Evolutionary conservation across 2,888 invertebrate genomes (phyloP).

Genomic region (Noctua comes): DNA sequence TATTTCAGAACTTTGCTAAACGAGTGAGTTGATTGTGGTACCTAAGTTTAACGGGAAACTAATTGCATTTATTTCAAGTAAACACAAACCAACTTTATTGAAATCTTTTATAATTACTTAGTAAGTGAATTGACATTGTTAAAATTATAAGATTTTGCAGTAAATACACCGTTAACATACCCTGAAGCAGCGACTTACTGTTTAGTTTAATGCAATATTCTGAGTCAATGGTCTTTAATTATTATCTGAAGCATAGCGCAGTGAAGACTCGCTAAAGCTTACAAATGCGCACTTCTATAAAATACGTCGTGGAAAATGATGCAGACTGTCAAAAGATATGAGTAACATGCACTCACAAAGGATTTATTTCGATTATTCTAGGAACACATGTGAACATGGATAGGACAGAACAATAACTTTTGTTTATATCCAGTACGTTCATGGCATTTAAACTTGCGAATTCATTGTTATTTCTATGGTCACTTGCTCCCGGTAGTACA

Average conservation of each 20-base stretch:
- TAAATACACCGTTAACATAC: background rate
- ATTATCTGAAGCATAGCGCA: slow-evolving; percentile 58
- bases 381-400: slow-evolving; percentile 50
- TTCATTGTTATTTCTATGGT: slow-evolving; percentile 45
- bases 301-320: slow-evolving; percentile 62
- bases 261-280: slow-evolving; percentile 35
- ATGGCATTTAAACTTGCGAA: slow-evolving; percentile 42
- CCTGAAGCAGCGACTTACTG: background rate
- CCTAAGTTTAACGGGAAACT: slow-evolving; percentile 17
- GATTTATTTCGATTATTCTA: slow-evolving; percentile 64
- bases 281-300: slow-evolving; percentile 63
- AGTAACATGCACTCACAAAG: slow-evolving; percentile 65
- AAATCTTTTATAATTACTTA: background rate
- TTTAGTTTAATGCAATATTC: slow-evolving; percentile 7
- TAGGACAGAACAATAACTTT: slow-evolving; percentile 59
- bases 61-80: slow-evolving; percentile 16
- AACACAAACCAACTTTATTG: background rate
- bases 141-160: background rate
- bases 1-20: slow-evolving; percentile 26
- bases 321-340: slow-evolving; percentile 66
- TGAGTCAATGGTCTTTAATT: slow-evolving; percentile 63
- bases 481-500: slow-evolving; percentile 14
- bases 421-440: slow-evolving; percentile 41
- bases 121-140: background rate
- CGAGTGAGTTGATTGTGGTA: slow-evolving; percentile 2